Evolutionary conservation across 1,140 invertebrate species (phyloP).

Genomic region (Acromyrmex heyeri): DNA sequence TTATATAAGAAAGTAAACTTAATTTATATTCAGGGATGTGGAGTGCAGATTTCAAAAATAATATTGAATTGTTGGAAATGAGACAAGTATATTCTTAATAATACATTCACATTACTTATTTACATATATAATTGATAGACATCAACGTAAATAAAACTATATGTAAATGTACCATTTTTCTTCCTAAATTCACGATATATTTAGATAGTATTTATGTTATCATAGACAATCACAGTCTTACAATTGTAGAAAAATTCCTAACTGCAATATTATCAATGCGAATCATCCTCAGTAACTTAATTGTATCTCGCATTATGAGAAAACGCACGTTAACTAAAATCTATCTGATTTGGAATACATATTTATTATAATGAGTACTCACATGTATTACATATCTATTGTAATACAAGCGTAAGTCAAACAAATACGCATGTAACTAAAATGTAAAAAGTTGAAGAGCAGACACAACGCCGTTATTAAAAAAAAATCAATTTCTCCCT

Average conservation of each 20-base stretch:
- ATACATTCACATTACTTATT: constrained; percentile 72
- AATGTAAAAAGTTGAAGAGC: constrained; percentile 10
- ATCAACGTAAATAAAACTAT: constrained; percentile 71
- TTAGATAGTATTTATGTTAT: constrained; percentile 60
- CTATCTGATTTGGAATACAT: constrained; percentile 67
- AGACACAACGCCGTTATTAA: constrained; percentile 31
- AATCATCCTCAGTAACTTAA: constrained; percentile 58
- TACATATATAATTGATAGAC: constrained; percentile 70
- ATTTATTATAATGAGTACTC: constrained; percentile 59
- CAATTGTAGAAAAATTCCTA: constrained; percentile 70
- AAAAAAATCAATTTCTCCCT: constrained; percentile 43
- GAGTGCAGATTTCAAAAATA: constrained; percentile 60
- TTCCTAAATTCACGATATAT: constrained; percentile 68
- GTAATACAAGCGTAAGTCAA: constrained; percentile 55
- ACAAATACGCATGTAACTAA: constrained; percentile 47
- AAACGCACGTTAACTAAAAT: constrained; percentile 59
- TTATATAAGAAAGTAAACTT: not conserved
- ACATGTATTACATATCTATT: constrained; percentile 38
- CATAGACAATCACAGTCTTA: constrained; percentile 72
- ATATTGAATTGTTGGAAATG: constrained; percentile 67
- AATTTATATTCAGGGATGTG: constrained; percentile 29
- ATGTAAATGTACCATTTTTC: constrained; percentile 57
- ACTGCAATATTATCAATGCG: constrained; percentile 36
- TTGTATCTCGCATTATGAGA: constrained; percentile 51
- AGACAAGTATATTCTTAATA: constrained; percentile 72